These are phyloP conservation scores for Cardiocondyla obscurior DNA, from an alignment of 1,140 invertebrate genomes.

Conservation along the genomic window DNA sequence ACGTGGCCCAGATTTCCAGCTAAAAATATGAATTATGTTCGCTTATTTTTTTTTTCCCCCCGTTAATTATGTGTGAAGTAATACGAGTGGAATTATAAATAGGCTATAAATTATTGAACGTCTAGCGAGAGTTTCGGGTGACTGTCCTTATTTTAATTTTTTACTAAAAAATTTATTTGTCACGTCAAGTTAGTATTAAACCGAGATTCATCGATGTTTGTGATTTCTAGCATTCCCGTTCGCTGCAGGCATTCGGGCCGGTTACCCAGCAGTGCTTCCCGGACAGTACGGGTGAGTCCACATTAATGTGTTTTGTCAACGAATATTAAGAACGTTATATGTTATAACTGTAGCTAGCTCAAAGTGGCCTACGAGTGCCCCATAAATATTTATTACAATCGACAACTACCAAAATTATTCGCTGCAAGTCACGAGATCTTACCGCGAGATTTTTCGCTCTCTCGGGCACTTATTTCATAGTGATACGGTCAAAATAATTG, in stretches of 20 bases:
- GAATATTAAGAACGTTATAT: slow-evolving; percentile 56
- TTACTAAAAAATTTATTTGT: no score
- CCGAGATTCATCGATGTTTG: slow-evolving; percentile 52
- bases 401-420: slow-evolving; percentile 25
- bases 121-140: no score
- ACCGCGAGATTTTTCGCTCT: background rate
- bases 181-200: no score
- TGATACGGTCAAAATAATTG: background rate
- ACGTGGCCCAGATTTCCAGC: slow-evolving; percentile 26
- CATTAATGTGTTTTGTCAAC: slow-evolving; percentile 66
- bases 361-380: slow-evolving; percentile 31
- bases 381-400: slow-evolving; percentile 34
- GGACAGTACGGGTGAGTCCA: slow-evolving; percentile 90
- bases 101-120: background rate
- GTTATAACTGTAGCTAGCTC: slow-evolving; percentile 55
- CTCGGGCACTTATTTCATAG: background rate
- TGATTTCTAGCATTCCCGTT: slow-evolving; percentile 87
- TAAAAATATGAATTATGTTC: slow-evolving; percentile 28
- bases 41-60: background rate
- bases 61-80: background rate
- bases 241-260: slow-evolving; percentile 87
- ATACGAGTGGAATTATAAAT: background rate
- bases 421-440: slow-evolving; percentile 25
- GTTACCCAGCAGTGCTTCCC: slow-evolving; percentile 88
- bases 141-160: no score